Base-by-base conservation (phyloP, 2,888 invertebrate genomes). In the Drosophila barbarae region DNA sequence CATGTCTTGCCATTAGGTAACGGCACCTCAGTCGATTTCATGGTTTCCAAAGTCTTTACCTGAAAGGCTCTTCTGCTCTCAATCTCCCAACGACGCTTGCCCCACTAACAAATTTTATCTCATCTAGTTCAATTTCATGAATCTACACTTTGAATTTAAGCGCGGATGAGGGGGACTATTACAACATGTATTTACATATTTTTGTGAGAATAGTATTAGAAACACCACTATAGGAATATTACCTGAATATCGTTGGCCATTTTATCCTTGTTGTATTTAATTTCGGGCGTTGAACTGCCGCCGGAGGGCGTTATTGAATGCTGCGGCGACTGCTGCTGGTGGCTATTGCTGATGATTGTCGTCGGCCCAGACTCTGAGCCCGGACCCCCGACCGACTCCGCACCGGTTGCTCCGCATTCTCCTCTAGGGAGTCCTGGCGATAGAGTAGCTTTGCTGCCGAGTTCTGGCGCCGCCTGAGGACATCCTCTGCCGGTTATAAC, bases 231-330 rank as follows among this genome's bases (percentile, higher is more conserved):
- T 18, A 18, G 21, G 2, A 21, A 39, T 13, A 39, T 93, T 91
- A 96, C 96, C 95, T 96, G 96, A 86, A 96, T 92, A 89, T 96
- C 96, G 89, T 93, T 95, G 86, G 95, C 95, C 79, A 96, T 92
- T 89, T 96, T 96, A 84, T 96, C 96, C 53, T 95, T 93, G 90
- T 94, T 93, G 86, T 94, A 92, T 88, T 96, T 95, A 84, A 95
- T 95, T 52, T 95, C 93, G 89, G 95, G 94, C 91, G 88, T 94
- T 73, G 92, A 92, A 75, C 92, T 92, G 61, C 91, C 92, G 39
- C 89, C 90, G 47, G 88, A 88, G 34, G 91, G 90, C 77, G 90
- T 91, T 74, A 92, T 91, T 60, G 93, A 92, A 80, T 92, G 87
- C 73, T 91, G 91, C 51, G 92, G 91, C 32, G 87, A 85, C 57